These are phyloP conservation scores for Elgonia sp. DNA, from an alignment of 2,888 invertebrate genomes.

Conservation along the genomic window DNA sequence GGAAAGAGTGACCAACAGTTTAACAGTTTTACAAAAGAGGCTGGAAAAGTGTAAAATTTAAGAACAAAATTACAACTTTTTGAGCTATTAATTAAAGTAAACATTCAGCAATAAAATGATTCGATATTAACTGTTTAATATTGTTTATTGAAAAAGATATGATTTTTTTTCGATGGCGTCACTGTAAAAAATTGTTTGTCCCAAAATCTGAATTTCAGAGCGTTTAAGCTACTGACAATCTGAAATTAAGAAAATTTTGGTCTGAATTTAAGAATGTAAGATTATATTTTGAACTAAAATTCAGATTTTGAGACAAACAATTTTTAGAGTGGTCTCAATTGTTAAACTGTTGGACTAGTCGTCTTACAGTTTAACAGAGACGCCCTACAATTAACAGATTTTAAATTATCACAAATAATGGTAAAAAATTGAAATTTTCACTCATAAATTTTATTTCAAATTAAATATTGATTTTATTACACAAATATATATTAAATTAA, in stretches of 20 bases:
- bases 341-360: slow-evolving; percentile 20
- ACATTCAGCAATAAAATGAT: slow-evolving; percentile 14
- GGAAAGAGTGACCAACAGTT: slow-evolving; percentile 23
- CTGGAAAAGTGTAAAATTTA: slow-evolving; percentile 18
- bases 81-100: slow-evolving; percentile 16
- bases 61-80: slow-evolving; percentile 17
- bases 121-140: slow-evolving; percentile 4
- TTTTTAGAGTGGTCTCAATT: too few relatives aligned
- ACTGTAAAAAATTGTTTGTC: too few relatives aligned
- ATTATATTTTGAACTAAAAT: too few relatives aligned
- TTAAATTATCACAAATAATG: slow-evolving; percentile 9
- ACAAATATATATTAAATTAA: neutral
- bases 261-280: too few relatives aligned
- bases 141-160: slow-evolving; percentile 21
- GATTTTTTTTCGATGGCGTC: slow-evolving; percentile 13
- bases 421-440: neutral
- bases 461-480: slow-evolving; percentile 13
- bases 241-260: too few relatives aligned
- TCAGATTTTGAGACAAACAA: too few relatives aligned
- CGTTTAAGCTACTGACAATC: too few relatives aligned
- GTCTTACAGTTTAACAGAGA: slow-evolving; percentile 16
- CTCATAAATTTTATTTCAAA: slow-evolving; percentile 11
- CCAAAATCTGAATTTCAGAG: too few relatives aligned
- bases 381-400: slow-evolving; percentile 25
- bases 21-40: slow-evolving; percentile 21